Evolutionary conservation across 1,140 invertebrate genomes (phyloP), one percentile per base, ranked within the genome.

Genomic region (Caerostris darwini): DNA sequence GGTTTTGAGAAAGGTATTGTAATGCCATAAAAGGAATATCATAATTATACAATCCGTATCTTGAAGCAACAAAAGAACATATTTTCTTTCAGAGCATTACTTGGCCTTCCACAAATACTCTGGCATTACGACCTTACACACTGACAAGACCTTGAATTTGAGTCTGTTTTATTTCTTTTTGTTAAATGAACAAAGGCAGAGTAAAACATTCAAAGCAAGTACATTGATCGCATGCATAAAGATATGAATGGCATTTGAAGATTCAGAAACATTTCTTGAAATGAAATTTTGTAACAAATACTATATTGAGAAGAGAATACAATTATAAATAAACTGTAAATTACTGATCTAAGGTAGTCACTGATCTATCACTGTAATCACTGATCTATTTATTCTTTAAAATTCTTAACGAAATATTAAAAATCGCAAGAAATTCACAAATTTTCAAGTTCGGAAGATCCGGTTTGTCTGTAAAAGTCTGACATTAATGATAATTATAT

Each of bases 31-130:
- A 77, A 77, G 50, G 7, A 3, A 14, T 50, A 77, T 12, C 34
- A 50, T 77, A 77, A 77, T 77, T 77, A 77, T 50, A 77, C 34
- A 77, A 12, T 34, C 10, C 12, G 5, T 34, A 34, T 77, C 77
- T 59, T 58, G 83, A 58, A 58, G 83, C 50, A 85, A 85, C 83
- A 85, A 85, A 85, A 85, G 83, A 85, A 85, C 83, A 85, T 85
- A 85, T 85, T 58, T 85, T 85, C 10, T 85, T 17, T 58, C 54
- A 56, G 17, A 34, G 71, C 5, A 81, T 81, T 81, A 64, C 71
- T n/a, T 81, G 71, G 57, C 57, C 54, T 85, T 85, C n/a, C 54
- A 59, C 83, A 58, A 5, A 77, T 34, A 77, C 50, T 71, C 54
- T 85, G 57, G 56, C 57, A 19, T 85, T 85, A 85, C 50, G 83